A percentile compares a stretch with the other conserved stretches of the same genome.
These are phyloP conservation scores for Papilio glaucus DNA, from an alignment of 1,140 invertebrate genomes.

Conservation along the genomic window DNA sequence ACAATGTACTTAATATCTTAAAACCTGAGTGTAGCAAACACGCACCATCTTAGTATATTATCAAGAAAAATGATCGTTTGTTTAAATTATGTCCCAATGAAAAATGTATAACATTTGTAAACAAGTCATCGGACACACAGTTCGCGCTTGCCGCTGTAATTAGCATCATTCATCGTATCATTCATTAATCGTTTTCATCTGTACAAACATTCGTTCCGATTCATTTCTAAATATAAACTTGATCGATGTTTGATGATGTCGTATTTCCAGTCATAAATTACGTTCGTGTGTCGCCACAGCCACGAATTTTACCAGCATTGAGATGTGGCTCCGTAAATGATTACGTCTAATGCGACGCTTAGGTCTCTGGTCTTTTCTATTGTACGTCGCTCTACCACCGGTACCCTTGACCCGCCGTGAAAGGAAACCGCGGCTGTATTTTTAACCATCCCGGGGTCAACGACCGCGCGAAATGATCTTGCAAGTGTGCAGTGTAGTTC, in stretches of 20 bases:
- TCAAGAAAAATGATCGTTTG: background rate
- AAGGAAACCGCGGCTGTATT: background rate
- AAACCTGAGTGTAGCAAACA: too few species aligned
- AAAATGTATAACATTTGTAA: conserved; percentile 11
- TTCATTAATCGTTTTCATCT: conserved; percentile 19
- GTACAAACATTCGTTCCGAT: conserved; percentile 2
- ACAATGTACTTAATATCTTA: too few species aligned
- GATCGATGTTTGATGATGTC: background rate
- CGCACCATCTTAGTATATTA: conserved; percentile 41
- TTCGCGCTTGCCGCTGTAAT: background rate
- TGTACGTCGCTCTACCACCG: background rate
- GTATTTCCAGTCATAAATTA: background rate
- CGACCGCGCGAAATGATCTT: background rate
- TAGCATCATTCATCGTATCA: conserved; percentile 7
- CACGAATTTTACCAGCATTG: background rate
- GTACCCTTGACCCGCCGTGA: background rate
- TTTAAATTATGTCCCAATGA: conserved; percentile 10
- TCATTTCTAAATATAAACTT: conserved; percentile 12
- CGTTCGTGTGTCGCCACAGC: background rate
- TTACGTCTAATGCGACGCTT: background rate
- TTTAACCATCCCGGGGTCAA: background rate
- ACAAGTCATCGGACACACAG: conserved; percentile 4
- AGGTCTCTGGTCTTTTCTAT: background rate
- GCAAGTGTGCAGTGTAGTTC: conserved; percentile 12
- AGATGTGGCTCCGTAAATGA: background rate